Evolutionary conservation across 2,113 vertebrate genomes (phyloP).

Genomic region (Nyctereutes procyonoides): DNA sequence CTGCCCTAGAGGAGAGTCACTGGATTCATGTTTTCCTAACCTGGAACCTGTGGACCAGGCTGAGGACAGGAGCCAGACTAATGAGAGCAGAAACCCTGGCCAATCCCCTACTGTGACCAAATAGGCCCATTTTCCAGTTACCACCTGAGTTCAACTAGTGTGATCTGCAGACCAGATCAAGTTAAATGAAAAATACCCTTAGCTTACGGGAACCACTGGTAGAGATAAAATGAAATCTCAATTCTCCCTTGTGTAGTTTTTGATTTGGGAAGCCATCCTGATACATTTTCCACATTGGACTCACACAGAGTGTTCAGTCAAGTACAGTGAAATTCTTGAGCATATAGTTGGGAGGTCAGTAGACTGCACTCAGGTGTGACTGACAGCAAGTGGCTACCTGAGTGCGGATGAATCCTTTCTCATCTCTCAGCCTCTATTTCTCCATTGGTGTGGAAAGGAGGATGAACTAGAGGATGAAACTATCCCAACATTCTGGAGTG

Average conservation of each 20-base stretch:
- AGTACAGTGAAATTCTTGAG: not conserved
- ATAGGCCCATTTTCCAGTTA: not conserved
- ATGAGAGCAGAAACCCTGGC: not conserved
- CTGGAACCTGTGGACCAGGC: not conserved
- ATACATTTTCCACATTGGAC: not conserved
- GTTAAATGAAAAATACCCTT: not conserved
- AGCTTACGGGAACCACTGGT: not conserved
- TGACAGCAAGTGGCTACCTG: not conserved
- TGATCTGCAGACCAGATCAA: not conserved
- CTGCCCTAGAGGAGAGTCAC: not conserved
- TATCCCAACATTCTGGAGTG: not conserved
- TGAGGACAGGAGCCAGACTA: not conserved
- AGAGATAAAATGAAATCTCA: not conserved
- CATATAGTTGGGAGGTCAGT: not conserved
- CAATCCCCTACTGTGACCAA: not conserved
- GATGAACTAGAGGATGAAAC: not conserved
- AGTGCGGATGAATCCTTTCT: not conserved
- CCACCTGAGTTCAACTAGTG: not conserved
- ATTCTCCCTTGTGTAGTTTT: not conserved
- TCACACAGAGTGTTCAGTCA: not conserved
- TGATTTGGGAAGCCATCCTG: not conserved
- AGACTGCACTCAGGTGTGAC: not conserved
- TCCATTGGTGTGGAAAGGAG: not conserved
- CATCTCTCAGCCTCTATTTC: not conserved
- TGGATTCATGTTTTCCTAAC: not conserved